Base-by-base conservation (phyloP, 2,888 invertebrate genomes). In the Cheilosia variabilis region DNA sequence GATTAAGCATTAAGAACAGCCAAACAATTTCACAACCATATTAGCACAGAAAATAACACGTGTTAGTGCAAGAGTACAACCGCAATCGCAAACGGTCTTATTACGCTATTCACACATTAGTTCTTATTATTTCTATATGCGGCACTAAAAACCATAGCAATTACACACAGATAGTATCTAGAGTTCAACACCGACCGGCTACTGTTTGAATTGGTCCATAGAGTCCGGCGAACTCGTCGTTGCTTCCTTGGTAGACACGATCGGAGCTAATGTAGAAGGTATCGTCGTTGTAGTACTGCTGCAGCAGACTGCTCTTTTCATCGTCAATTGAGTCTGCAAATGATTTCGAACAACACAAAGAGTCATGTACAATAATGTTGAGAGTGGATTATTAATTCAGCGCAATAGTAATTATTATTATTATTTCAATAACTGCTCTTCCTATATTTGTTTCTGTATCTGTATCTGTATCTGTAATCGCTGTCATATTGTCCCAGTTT, bases 211-310 rank as follows among this genome's bases (percentile, higher is more conserved):
- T 89, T 65, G 92, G 92, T 80, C 92, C 92, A 88, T 90, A 92
- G 90, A 92, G 90, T 82, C 91, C 91, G 17, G 92, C 91, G 62
- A 92, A 92, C 73, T 92, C 92, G 82, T 92, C 92, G 66, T 91
- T 91, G 57, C 89, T 90, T 62, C 91, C 90, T 87, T 92, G 92
- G 87, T 92, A 92, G 19, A 92, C 90, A 43, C 92, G 91, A 89
- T 92, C 91, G 52, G 92, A 90, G 69, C 91, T 90, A 78, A 92
- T 91, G 87, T 92, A 90, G 87, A 92, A 92, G 78, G 92, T 89
- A 65, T 92, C 92, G 63, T 92, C 92, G 87, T 90, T 92, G 87
- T 89, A 92, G 87, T 91, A 92, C 80, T 92, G 92, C 75, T 92
- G 92, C 86, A 92, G 89, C 76, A 90, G 78, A 76, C 89, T 90